Base-by-base conservation (phyloP, 2,888 invertebrate genomes). In the Drosophila prostipennis region DNA sequence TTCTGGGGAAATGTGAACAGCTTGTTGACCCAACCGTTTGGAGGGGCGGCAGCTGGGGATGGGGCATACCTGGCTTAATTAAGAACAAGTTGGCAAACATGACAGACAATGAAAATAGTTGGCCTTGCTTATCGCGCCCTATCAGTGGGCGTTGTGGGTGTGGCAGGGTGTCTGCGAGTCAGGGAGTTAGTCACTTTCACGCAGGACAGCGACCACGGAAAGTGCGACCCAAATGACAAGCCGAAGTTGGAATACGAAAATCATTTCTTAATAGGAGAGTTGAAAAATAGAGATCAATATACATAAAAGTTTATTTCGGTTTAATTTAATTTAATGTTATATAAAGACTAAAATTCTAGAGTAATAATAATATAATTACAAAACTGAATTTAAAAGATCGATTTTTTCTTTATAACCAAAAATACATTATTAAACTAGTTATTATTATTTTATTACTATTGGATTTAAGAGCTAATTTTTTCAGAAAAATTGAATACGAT, bases 21-120 rank as follows among this genome's bases (percentile, higher is more conserved):
- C 78, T 65, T 85, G 63, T 76, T 82, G 82, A 79, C 78, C 80
- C 60, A 83, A 63, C 74, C 52, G 61, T 43, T 52, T 36, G 19
- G 46, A 49, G 67, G 42, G n/a, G 26, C 13, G 37, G 37, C 5
- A 32, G 34, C 10, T 34, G 34, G 26, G 43, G 43, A 7, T 19
- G 67, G 40, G 14, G 32, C 46, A 34, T 39, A 54, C 70, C 61
- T 46, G 87, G 84, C 84, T 83, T 83, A 83, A 83, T 83, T 83
- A 83, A 86, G 87, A 83, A 83, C 81, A 80, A 83, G 84, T 86
- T 58, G 72, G 67, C 76, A 83, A 83, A 83, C 77, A 83, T 65
- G 68, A 61, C 51, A 77, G 72, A 70, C 82, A 79, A 70, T 87
- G 74, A 72, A 78, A 84, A 79, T 86, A 85, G 82, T 81, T 87